Percentiles rank a stretch among this genome's conserved stretches.
These are phyloP conservation scores for Cettia cetti DNA, from an alignment of 2,113 vertebrate species.

Conservation along the genomic window DNA sequence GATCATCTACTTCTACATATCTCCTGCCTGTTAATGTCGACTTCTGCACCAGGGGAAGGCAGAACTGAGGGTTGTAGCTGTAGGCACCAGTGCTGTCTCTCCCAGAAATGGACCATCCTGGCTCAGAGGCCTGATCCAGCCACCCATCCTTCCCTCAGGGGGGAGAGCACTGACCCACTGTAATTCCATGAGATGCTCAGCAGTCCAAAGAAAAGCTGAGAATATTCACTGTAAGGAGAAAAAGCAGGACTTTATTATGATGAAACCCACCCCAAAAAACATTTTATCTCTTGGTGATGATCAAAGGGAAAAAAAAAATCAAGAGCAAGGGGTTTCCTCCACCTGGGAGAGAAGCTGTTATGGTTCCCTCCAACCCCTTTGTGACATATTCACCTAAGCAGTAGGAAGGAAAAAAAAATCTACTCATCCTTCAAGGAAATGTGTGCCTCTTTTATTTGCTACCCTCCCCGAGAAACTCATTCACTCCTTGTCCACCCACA, in stretches of 20 bases:
- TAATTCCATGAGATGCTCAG: neutral
- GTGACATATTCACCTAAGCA: neutral
- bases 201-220: neutral
- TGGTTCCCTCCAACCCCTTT: neutral
- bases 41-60: neutral
- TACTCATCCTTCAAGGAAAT: slow-evolving; percentile 18
- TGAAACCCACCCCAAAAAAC: neutral
- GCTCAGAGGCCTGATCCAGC: neutral
- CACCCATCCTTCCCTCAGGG: neutral
- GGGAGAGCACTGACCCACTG: neutral
- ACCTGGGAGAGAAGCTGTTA: neutral
- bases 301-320: neutral
- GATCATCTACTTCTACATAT: neutral
- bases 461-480: slow-evolving; percentile 31
- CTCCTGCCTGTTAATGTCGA: neutral
- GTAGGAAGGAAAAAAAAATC: neutral
- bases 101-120: neutral
- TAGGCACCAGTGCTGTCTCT: neutral
- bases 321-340: neutral
- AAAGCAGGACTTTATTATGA: neutral
- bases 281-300: neutral
- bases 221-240: neutral
- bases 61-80: neutral
- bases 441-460: slow-evolving; percentile 5
- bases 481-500: slow-evolving; percentile 58